Base-by-base conservation (phyloP, 2,797 vertebrate species). In the Malurus splendens region DNA sequence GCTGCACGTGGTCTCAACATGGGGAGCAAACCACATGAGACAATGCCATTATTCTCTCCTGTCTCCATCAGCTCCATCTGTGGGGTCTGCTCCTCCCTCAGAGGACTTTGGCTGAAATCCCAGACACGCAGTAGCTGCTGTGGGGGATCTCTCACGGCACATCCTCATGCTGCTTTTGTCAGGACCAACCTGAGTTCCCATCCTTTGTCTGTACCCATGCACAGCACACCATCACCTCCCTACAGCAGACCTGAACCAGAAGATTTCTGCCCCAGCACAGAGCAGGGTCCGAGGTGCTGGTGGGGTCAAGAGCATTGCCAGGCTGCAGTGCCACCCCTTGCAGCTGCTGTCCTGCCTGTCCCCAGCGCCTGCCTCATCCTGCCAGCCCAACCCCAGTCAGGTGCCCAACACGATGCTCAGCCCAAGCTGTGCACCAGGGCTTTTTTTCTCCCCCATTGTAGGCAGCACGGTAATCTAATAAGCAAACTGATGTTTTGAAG, bases 101-200 rank as follows among this genome's bases (percentile, higher is more conserved):
- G 0, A 75, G 33, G 62, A 30, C 32, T 79, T 51, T 66, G 55
- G 64, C 70, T 0, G 0, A 78, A 83, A 60, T 80, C 64, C 68
- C 87, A 90, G 56, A 51, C 55, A 47, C 0, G 0, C 0, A 0
- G 15, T 3, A 42, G 24, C 38, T 30, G 1, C 47, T 3, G 1
- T 6, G 14, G n/a, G 60, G 14, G 28, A n/a, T 64, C 33, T 80
- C 27, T 65, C 55, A 71, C 78, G 67, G 39, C 32, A 25, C 36
- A 68, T n/a, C 33, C 32, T 70, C 67, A 27, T 0, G 3, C 22
- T 73, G 18, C 24, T 42, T 83, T 80, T 70, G 55, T 55, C 55
- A 86, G 77, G 64, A 62, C 17, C n/a, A 52, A 38, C 36, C 41
- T 33, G 45, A 59, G 6, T 7, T 76, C 56, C 68, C 50, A 61